These are phyloP conservation scores for Phataginus tricuspis DNA, from an alignment of 2,797 vertebrate genomes.

Conservation along the genomic window DNA sequence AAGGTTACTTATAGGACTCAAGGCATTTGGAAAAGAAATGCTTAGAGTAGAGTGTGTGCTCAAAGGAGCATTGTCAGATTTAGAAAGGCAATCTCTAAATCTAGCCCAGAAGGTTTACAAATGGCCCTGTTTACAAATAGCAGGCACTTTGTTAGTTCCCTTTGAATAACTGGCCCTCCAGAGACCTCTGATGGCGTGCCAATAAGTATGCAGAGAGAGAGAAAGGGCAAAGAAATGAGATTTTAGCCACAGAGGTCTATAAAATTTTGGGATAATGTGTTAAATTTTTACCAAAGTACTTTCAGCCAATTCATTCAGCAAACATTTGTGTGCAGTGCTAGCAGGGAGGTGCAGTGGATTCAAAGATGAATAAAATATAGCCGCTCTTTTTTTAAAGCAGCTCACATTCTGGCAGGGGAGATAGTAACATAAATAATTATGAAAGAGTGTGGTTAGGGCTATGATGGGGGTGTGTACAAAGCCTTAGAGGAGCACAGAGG, in stretches of 20 bases:
- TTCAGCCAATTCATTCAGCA: conserved; percentile 71
- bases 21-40: conserved; percentile 73
- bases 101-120: conserved; percentile 75
- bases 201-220: conserved; percentile 61
- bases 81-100: conserved; percentile 77
- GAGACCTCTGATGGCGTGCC: conserved; percentile 52
- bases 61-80: conserved; percentile 66
- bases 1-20: conserved; percentile 74
- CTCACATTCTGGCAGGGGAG: conserved; percentile 46
- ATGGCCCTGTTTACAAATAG: conserved; percentile 79
- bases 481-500: neutral
- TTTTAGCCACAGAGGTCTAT: conserved; percentile 68
- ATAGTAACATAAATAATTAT: conserved; percentile 62
- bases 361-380: conserved; percentile 72
- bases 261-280: conserved; percentile 74
- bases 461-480: neutral
- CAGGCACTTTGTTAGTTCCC: conserved; percentile 75
- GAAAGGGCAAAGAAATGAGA: conserved; percentile 66
- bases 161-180: conserved; percentile 71
- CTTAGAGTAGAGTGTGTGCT: conserved; percentile 48
- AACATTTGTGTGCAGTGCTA: conserved; percentile 71
- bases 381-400: neutral
- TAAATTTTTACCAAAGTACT: conserved; percentile 73
- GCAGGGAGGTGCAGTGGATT: neutral
- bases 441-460: conserved; percentile 8